A percentile compares a stretch with the other conserved stretches of the same genome.
Evolutionary conservation across 2,888 invertebrate genomes (phyloP).

Genomic region (Argynnis bischoffii): DNA sequence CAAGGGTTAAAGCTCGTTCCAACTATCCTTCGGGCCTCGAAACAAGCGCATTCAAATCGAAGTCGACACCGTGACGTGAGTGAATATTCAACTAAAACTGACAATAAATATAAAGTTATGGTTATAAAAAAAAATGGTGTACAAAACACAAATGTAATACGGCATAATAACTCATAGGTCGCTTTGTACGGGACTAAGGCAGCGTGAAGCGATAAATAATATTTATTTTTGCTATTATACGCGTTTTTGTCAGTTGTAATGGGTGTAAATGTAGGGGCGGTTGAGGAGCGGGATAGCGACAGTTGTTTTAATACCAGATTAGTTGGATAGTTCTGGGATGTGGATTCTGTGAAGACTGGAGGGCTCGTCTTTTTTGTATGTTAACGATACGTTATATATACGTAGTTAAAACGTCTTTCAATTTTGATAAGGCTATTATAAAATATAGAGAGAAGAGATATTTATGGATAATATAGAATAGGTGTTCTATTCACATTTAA

Average conservation of each 20-base stretch:
- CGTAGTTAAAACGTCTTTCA: too few species aligned
- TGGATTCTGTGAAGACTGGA: too few species aligned
- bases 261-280: constrained; percentile 69
- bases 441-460: too few species aligned
- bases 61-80: constrained; percentile 68
- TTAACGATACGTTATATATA: too few species aligned
- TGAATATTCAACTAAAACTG: constrained; percentile 76
- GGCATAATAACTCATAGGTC: constrained; percentile 78
- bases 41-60: constrained; percentile 53
- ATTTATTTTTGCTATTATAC: constrained; percentile 82
- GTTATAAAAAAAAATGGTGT: constrained; percentile 74
- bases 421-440: too few species aligned
- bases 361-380: too few species aligned
- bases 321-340: background rate
- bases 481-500: too few species aligned
- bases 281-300: constrained; percentile 43
- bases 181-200: constrained; percentile 80
- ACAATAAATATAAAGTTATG: constrained; percentile 80
- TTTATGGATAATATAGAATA: too few species aligned
- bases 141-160: constrained; percentile 78
- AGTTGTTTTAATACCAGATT: background rate
- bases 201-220: constrained; percentile 82
- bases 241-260: constrained; percentile 80
- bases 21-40: constrained; percentile 9
- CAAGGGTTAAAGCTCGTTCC: constrained; percentile 8